phyloP scores from a whole-genome alignment of 2,888 invertebrate species.

The Aphodius granarius region DNA sequence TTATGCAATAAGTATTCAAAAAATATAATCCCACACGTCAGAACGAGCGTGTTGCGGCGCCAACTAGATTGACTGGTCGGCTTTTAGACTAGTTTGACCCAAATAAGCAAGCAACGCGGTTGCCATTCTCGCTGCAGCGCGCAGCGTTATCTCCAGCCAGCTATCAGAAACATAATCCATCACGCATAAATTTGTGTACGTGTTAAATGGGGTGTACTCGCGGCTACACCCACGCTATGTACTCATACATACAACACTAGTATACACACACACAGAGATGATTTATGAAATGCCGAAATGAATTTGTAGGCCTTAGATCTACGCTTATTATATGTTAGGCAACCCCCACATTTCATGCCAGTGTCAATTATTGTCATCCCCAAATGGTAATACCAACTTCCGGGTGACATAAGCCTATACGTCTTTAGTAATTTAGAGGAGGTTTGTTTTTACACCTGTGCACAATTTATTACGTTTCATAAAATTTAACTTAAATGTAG shows the following conservation, averaged over 20 bases:
- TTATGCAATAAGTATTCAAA: constrained; percentile 8
- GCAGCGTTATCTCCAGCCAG: constrained; percentile 11
- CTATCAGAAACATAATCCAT: constrained; percentile 28
- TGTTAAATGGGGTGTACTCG: constrained; percentile 25
- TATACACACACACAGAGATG: constrained; percentile 12
- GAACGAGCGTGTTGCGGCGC: constrained; percentile 1
- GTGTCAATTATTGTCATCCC: background rate
- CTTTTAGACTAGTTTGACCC: constrained; percentile 1
- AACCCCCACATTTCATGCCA: background rate
- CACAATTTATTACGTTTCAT: too few species aligned
- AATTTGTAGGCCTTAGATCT: constrained; percentile 5
- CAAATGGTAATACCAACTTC: background rate
- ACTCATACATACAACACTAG: constrained; percentile 3
- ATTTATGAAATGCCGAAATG: constrained; percentile 19
- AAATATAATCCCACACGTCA: background rate
- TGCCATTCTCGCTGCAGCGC: background rate
- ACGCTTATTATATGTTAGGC: background rate
- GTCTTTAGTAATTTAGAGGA: background rate
- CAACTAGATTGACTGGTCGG: background rate
- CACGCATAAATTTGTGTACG: constrained; percentile 24
- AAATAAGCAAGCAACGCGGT: constrained; percentile 2
- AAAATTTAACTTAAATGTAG: too few species aligned
- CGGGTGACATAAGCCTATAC: background rate
- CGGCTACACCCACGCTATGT: background rate
- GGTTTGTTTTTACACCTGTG: background rate